These are phyloP conservation scores for Neopipo cinnamomea DNA, from an alignment of 2,113 vertebrate species.

Conservation along the genomic window DNA sequence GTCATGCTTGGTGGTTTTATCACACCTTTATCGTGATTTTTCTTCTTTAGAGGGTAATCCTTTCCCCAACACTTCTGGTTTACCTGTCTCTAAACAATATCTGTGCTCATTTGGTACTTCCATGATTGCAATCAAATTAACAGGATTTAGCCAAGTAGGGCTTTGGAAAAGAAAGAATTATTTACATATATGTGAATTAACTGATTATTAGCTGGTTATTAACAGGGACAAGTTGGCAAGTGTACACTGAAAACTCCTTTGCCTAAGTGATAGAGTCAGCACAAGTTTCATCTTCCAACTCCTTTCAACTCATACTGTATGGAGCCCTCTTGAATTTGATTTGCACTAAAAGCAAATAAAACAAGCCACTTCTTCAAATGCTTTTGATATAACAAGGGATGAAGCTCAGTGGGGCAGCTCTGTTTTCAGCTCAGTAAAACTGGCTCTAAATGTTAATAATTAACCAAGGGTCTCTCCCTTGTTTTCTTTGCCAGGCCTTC, in stretches of 20 bases:
- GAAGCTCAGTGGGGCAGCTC: background rate
- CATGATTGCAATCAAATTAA: background rate
- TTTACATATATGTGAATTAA: background rate
- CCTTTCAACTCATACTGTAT: background rate
- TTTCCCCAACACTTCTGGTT: background rate
- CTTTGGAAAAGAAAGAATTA: background rate
- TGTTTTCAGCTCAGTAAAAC: background rate
- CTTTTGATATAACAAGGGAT: background rate
- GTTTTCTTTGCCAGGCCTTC: background rate
- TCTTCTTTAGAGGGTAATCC: background rate
- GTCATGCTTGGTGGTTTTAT: background rate
- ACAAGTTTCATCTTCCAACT: background rate
- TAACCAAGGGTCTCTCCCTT: background rate
- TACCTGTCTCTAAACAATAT: background rate
- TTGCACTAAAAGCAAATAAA: background rate
- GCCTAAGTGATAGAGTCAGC: background rate
- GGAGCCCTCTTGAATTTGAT: background rate
- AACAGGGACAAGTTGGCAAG: background rate
- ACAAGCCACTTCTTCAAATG: background rate
- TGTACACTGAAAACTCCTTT: background rate
- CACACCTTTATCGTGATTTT: fast-evolving
- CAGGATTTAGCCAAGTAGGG: background rate
- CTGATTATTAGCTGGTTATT: background rate
- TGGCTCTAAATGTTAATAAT: background rate
- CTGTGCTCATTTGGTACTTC: background rate